phyloP scores from a whole-genome alignment of 2,888 invertebrate species.

The Drosophila kambysellisi region DNA sequence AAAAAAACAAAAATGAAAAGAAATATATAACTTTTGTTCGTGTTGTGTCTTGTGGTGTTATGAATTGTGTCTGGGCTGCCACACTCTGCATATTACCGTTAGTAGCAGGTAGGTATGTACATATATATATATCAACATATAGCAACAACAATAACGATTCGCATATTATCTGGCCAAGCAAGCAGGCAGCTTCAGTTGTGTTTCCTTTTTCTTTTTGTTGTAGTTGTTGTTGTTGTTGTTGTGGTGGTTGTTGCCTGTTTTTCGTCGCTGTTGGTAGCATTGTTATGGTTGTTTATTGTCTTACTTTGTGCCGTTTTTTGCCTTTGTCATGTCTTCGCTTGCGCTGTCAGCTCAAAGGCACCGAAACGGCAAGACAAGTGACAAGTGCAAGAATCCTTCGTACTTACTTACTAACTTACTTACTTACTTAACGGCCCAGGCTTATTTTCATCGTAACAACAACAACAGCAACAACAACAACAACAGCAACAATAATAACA shows the following conservation, averaged over 20 bases:
- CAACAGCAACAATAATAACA: conserved; percentile 36
- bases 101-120: background rate
- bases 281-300: conserved; percentile 62
- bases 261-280: conserved; percentile 33
- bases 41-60: conserved; percentile 6
- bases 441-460: conserved; percentile 50
- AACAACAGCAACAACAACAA: conserved; percentile 39
- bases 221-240: conserved; percentile 2
- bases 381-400: conserved; percentile 68
- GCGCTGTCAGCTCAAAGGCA: conserved; percentile 51
- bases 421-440: conserved; percentile 46
- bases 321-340: conserved; percentile 48
- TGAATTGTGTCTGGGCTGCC: conserved; percentile 16
- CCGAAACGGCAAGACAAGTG: conserved; percentile 40
- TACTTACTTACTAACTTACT: conserved; percentile 52
- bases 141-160: conserved; percentile 37
- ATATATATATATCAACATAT: conserved; percentile 10
- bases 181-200: conserved; percentile 28
- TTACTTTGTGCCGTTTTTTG: conserved; percentile 54
- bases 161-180: conserved; percentile 48
- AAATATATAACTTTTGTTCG: conserved; percentile 8
- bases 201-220: background rate
- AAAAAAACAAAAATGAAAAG: background rate
- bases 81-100: background rate
- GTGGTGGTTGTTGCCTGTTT: background rate